Percentiles rank a stretch among this genome's conserved stretches.
phyloP scores from a whole-genome alignment of 2,888 invertebrate species.

The Melipona bicolor region DNA sequence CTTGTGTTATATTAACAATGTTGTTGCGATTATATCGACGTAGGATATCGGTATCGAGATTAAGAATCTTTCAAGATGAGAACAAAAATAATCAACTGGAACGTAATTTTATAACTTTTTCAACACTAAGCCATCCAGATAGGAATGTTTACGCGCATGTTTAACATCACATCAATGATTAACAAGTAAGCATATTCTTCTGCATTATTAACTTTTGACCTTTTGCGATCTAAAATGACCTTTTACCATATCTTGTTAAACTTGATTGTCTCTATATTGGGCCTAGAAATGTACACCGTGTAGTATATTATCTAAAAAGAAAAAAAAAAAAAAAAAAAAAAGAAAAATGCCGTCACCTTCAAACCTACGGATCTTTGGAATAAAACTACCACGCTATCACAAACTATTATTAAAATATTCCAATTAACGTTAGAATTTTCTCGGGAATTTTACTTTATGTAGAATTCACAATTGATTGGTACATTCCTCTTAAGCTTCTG shows the following conservation, averaged over 20 bases:
- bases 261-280: background rate
- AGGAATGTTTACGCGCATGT: background rate
- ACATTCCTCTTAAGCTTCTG: background rate
- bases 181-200: background rate
- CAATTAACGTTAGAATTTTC: background rate
- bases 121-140: background rate
- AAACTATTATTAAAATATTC: background rate
- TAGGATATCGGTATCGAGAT: background rate
- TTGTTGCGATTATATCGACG: too few relatives aligned
- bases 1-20: too few relatives aligned
- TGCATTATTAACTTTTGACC: slow-evolving; percentile 15
- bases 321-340: background rate
- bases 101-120: background rate
- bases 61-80: background rate
- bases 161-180: background rate
- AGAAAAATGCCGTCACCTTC: background rate
- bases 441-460: background rate
- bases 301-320: background rate
- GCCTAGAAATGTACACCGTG: background rate
- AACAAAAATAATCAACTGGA: too few relatives aligned
- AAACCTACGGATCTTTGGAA: background rate
- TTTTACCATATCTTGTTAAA: slow-evolving; percentile 8
- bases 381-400: background rate
- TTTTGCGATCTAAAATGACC: slow-evolving; percentile 18
- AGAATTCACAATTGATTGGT: background rate